phyloP scores from a whole-genome alignment of 1,140 invertebrate species.

The Scaptomyza graminum region DNA sequence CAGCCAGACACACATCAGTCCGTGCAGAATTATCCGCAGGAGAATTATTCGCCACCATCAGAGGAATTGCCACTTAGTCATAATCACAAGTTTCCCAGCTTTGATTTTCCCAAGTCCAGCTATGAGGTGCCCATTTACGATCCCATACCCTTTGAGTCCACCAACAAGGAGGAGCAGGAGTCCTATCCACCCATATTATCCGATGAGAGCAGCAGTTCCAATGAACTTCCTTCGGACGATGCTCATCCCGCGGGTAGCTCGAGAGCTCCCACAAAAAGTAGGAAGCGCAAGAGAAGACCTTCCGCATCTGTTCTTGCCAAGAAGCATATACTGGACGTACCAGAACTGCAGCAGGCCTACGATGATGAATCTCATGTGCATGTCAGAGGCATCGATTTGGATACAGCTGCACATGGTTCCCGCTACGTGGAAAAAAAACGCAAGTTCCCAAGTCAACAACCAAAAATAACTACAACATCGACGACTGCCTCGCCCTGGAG shows the following conservation, averaged over 20 bases:
- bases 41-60: conserved; percentile 62
- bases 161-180: conserved; percentile 69
- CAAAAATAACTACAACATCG: conserved; percentile 18
- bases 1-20: conserved; percentile 17
- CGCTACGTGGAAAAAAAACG: conserved; percentile 58
- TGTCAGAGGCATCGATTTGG: conserved; percentile 34
- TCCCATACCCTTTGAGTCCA: conserved; percentile 75
- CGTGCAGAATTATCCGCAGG: conserved; percentile 47
- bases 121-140: conserved; percentile 83
- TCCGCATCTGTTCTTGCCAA: conserved; percentile 27
- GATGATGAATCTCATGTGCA: conserved; percentile 53
- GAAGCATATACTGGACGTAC: conserved; percentile 74
- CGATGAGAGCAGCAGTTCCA: conserved; percentile 17
- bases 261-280: conserved; percentile 32
- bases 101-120: conserved; percentile 78
- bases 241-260: conserved; percentile 58
- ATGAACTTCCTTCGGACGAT: conserved; percentile 52
- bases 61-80: conserved; percentile 71
- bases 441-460: conserved; percentile 28
- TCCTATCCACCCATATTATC: conserved; percentile 65
- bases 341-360: conserved; percentile 73
- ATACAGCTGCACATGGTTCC: conserved; percentile 61
- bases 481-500: conserved; percentile 59
- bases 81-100: conserved; percentile 70
- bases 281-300: conserved; percentile 59